Evolutionary conservation across 2,797 vertebrate species (phyloP).

Genomic region (Aulostomus chinensis): DNA sequence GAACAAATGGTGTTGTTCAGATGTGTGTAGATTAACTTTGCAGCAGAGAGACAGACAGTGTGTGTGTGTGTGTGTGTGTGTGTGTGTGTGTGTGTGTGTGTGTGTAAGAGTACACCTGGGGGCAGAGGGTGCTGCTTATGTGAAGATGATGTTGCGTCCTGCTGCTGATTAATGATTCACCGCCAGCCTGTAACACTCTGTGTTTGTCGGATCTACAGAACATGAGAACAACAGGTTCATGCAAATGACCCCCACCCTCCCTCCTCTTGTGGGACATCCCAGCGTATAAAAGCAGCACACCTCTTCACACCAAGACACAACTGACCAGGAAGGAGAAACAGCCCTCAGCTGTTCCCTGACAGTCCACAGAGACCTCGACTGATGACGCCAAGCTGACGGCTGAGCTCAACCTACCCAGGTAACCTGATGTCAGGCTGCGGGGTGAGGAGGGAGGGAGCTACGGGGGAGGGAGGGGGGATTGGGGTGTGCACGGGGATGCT

Average conservation of each 20-base stretch:
- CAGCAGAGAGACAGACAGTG: no score
- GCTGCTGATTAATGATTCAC: slow-evolving; percentile 67
- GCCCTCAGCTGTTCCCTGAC: slow-evolving; percentile 13
- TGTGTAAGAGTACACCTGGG: no score
- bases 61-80: no score
- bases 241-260: neutral
- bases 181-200: no score
- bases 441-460: neutral
- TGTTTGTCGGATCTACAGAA: no score
- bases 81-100: no score
- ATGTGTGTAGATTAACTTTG: no score
- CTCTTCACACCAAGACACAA: slow-evolving; percentile 16
- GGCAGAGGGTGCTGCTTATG: no score
- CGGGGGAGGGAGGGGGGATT: neutral
- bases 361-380: slow-evolving; percentile 12
- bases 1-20: no score
- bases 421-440: slow-evolving; percentile 22
- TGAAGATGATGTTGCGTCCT: no score
- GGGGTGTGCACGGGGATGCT: neutral
- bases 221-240: neutral
- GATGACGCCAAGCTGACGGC: slow-evolving; percentile 48
- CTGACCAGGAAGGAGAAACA: no score
- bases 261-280: slow-evolving; percentile 30
- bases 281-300: slow-evolving; percentile 57
- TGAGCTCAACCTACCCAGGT: slow-evolving; percentile 44